A percentile compares a stretch with the other conserved stretches of the same genome.
These are phyloP conservation scores for Anthonomus grandis DNA, from an alignment of 1,140 invertebrate species.

Conservation along the genomic window DNA sequence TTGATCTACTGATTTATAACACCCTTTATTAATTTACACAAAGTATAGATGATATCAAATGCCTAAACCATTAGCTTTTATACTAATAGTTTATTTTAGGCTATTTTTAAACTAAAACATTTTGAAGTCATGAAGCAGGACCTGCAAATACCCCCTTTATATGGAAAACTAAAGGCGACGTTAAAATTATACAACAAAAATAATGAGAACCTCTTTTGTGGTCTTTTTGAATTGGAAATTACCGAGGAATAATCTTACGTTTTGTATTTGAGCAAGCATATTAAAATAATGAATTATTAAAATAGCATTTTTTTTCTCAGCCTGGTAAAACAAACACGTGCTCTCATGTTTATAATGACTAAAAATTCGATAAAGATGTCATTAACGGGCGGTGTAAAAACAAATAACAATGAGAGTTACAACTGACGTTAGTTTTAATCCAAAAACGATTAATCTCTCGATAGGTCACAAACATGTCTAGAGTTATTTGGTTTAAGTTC, in stretches of 20 bases:
- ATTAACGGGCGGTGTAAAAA: background rate
- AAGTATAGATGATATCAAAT: too few species aligned
- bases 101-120: background rate
- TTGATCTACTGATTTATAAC: too few species aligned
- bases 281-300: too few species aligned
- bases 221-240: background rate
- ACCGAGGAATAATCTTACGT: background rate
- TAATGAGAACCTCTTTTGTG: background rate
- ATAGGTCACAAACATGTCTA: background rate
- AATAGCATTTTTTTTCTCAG: too few species aligned
- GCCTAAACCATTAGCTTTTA: too few species aligned
- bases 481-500: background rate
- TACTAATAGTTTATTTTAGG: constrained; percentile 1
- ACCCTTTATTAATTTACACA: too few species aligned
- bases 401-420: background rate
- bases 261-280: too few species aligned
- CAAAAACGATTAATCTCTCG: background rate
- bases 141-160: background rate
- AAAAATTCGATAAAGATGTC: too few species aligned
- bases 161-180: background rate
- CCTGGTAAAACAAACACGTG: too few species aligned
- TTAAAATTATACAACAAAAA: background rate
- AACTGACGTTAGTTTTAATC: background rate
- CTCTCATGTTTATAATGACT: too few species aligned
- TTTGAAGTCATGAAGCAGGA: background rate